Conservation (phyloP, 1,140 invertebrate species). For the Plodia interpunctella region DNA sequence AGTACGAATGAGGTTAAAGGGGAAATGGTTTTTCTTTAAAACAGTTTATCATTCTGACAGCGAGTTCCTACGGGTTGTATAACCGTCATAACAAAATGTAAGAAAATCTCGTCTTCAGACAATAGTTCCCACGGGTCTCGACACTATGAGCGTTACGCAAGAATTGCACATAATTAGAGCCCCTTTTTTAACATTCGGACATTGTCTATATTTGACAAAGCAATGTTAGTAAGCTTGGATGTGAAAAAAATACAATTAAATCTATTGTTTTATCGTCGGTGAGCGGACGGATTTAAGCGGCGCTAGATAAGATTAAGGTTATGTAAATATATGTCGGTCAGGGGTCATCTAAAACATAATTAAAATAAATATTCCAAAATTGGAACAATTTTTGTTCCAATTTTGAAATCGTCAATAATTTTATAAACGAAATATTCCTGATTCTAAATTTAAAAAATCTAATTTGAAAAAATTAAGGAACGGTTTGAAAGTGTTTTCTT, state of each 20-base stretch:
- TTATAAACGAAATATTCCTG: background rate
- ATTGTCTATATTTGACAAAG: conserved; percentile 26
- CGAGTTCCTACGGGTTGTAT: conserved; percentile 22
- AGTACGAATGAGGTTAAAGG: background rate
- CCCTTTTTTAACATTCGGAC: conserved; percentile 23
- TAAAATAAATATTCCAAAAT: background rate
- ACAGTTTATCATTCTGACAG: conserved; percentile 12
- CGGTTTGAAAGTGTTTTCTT: conserved; percentile 16
- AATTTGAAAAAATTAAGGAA: background rate
- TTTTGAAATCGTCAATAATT: too few species aligned
- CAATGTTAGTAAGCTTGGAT: conserved; percentile 23
- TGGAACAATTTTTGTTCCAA: background rate
- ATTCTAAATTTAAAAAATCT: background rate
- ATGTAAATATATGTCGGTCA: conserved; percentile 18
- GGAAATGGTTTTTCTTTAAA: conserved; percentile 4
- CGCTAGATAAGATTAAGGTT: conserved; percentile 20
- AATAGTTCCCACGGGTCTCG: conserved; percentile 19
- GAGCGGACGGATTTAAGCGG: conserved; percentile 10
- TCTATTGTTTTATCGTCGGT: conserved; percentile 20
- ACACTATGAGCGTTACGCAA: conserved; percentile 19
- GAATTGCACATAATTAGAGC: conserved; percentile 24
- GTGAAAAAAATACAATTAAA: conserved; percentile 25
- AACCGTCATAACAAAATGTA: conserved; percentile 21
- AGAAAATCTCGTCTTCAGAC: conserved; percentile 15
- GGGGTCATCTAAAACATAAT: background rate